Base-by-base conservation (phyloP, 2,113 vertebrate genomes). In the Myocastor coypus region DNA sequence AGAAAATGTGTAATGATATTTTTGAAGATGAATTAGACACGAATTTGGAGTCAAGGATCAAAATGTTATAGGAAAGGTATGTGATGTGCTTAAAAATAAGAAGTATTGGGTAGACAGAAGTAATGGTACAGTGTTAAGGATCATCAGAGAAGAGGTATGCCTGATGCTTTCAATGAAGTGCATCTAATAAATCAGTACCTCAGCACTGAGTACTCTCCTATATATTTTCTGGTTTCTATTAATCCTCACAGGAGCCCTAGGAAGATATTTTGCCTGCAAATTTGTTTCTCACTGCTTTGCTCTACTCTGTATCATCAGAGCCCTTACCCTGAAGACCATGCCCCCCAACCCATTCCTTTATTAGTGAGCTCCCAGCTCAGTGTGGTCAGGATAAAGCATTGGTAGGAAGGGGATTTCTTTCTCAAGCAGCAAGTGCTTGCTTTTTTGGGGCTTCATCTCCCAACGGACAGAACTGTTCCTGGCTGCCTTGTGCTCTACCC, bases 271-370 rank as follows among this genome's bases (percentile, higher is more conserved):
- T 86, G 40, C 10, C 22, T n/a, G 89, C 26, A n/a, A 28, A 68
- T 73, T 85, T 78, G 68, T 8, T 77, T n/a, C 26, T 90, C 24
- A 28, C 50, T 77, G 61, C 46, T 71, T 75, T 40, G 34, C 40
- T 83, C 19, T 89, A 20, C 7, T 83, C 20, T 75, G 34, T 63
- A 20, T 59, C 13, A 3, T 17, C 13, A 81, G 46, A 13, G 7
- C 14, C 50, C 46, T 32, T 28, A 63, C 5, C 2, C 20, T 42
- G 24, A 3, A 77, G 64, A 66, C 57, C 19, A 16, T 2, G 4
- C 5, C 2, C 16, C 4, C 0, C n/a, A n/a, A n/a, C n/a, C n/a
- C n/a, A 0, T 4, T 13, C 32, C 17, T 12, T 50, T 6, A 10
- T 22, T 68, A 14, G 4, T 42, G 11, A 26, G 5, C 10, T 78